Evolutionary conservation across 1,140 invertebrate species (phyloP).

Genomic region (Galendromus occidentalis): DNA sequence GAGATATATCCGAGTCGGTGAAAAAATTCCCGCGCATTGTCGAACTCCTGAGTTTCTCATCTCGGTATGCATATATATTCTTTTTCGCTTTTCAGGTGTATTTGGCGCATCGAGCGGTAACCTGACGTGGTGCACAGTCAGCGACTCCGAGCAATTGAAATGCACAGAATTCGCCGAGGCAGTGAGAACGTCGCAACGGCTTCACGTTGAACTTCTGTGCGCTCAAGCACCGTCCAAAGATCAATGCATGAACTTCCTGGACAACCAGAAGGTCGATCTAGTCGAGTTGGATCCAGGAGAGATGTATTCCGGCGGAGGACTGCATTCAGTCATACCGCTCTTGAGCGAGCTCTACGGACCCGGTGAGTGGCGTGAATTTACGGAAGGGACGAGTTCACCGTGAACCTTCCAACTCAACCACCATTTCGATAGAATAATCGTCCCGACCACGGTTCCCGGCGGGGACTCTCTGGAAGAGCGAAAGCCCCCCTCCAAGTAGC

Average conservation of each 20-base stretch:
- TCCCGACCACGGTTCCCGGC: no score
- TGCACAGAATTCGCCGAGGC: slow-evolving; percentile 29
- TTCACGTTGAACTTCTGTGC: slow-evolving; percentile 20
- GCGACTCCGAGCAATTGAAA: slow-evolving; percentile 46
- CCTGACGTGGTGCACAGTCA: slow-evolving; percentile 53
- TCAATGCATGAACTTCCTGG: slow-evolving; percentile 31
- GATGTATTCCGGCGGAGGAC: slow-evolving; percentile 71
- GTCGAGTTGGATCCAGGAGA: slow-evolving; percentile 76
- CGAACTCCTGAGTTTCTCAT: no score
- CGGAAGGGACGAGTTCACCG: no score
- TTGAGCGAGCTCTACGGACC: slow-evolving; percentile 30
- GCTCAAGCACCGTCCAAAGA: slow-evolving; percentile 21
- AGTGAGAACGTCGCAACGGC: not conserved
- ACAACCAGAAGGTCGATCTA: slow-evolving; percentile 51
- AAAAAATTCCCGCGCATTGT: no score
- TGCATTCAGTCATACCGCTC: slow-evolving; percentile 76
- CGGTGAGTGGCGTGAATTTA: slow-evolving; percentile 21
- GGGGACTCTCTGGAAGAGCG: not conserved
- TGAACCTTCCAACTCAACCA: no score
- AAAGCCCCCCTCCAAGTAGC: no score
- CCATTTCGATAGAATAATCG: no score
- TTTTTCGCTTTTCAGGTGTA: no score
- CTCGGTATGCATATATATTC: no score
- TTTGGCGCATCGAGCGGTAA: no score
- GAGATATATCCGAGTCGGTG: no score